Evolutionary conservation across 2,113 vertebrate genomes (phyloP).

Genomic region (Mohoua ochrocephala): DNA sequence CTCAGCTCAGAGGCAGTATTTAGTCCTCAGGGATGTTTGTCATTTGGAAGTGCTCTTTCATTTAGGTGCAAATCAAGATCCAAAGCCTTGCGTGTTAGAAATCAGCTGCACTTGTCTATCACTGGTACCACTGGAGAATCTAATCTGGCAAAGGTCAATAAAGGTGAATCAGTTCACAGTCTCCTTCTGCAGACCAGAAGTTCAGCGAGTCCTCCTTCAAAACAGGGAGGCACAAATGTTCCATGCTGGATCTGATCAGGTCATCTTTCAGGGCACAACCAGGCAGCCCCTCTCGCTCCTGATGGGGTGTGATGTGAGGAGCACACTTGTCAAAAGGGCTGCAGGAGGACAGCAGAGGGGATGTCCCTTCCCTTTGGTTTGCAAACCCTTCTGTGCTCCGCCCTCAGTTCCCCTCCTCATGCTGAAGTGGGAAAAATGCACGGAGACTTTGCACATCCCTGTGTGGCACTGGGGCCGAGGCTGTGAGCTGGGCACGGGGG

Average conservation of each 20-base stretch:
- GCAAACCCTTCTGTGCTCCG: not conserved
- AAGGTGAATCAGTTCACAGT: not conserved
- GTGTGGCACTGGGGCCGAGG: accelerated
- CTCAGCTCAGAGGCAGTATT: slow-evolving; percentile 30
- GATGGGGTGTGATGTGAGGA: not conserved
- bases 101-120: not conserved
- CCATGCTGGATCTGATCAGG: not conserved
- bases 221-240: not conserved
- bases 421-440: not conserved
- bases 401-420: not conserved
- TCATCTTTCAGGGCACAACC: not conserved
- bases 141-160: not conserved
- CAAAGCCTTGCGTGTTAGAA: not conserved
- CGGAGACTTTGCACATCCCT: not conserved
- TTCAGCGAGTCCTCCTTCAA: not conserved
- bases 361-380: not conserved
- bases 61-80: slow-evolving; percentile 59
- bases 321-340: not conserved
- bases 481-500: not conserved
- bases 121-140: not conserved
- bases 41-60: slow-evolving; percentile 33
- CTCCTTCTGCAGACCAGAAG: not conserved
- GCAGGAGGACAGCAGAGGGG: not conserved
- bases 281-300: not conserved
- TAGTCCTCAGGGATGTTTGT: slow-evolving; percentile 38